Conservation (phyloP, 2,888 invertebrate genomes). For the Stictocephala bisonia region DNA sequence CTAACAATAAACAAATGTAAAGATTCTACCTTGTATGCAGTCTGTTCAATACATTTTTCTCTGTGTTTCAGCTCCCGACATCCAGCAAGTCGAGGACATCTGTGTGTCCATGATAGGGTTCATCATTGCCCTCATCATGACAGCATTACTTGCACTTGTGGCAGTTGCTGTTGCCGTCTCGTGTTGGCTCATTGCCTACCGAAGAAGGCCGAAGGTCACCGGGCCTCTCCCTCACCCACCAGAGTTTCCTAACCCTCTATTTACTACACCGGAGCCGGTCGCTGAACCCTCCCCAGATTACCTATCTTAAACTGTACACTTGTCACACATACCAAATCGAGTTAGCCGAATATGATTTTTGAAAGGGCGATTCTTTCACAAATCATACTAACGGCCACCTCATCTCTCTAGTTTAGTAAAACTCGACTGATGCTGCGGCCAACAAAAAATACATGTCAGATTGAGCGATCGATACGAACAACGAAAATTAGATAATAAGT, state of each 20-base stretch:
- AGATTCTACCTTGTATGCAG: no score
- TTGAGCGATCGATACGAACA: conserved; percentile 15
- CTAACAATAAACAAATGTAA: no score
- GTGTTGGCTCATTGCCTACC: conserved; percentile 95
- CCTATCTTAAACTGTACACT: conserved; percentile 64
- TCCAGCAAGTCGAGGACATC: conserved; percentile 78
- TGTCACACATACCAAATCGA: conserved; percentile 22
- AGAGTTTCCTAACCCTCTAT: conserved; percentile 94
- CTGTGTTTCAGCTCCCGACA: conserved; percentile 57
- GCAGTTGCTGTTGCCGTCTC: conserved; percentile 95
- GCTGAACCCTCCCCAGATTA: conserved; percentile 87
- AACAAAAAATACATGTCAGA: conserved; percentile 44
- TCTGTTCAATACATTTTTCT: no score
- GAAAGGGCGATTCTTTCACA: conserved; percentile 31
- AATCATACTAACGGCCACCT: conserved; percentile 12
- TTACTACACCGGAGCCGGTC: conserved; percentile 83
- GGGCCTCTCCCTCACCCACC: conserved; percentile 95
- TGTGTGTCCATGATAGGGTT: conserved; percentile 95
- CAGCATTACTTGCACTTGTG: conserved; percentile 89
- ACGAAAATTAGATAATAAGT: conserved; percentile 24
- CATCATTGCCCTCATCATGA: conserved; percentile 91
- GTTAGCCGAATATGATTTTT: conserved; percentile 20
- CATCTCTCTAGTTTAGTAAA: conserved; percentile 40
- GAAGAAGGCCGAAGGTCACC: conserved; percentile 85
- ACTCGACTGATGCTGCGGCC: conserved; percentile 34